Percentiles rank a stretch among this genome's conserved stretches.
Evolutionary conservation across 2,888 invertebrate genomes (phyloP).

Genomic region (Tenodera sinensis): DNA sequence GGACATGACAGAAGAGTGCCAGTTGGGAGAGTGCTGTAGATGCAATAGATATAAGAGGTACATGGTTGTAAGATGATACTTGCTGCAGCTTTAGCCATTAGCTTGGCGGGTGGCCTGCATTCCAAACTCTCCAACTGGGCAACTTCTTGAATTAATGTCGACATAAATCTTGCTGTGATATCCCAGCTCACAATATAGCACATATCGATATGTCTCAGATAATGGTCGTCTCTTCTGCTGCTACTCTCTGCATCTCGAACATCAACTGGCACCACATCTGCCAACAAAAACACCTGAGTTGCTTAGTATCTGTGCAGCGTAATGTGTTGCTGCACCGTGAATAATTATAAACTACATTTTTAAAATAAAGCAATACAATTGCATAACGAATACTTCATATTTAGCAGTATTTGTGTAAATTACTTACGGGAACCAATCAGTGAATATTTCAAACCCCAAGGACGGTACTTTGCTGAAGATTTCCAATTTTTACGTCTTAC

Average conservation of each 20-base stretch:
- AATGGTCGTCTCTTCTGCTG: not conserved
- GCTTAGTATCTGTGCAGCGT: too few species aligned
- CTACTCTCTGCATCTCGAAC: not conserved
- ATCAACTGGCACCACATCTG: not conserved
- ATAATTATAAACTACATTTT: too few species aligned
- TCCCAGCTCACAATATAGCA: not conserved
- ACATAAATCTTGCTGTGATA: not conserved
- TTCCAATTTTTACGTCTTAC: too few species aligned
- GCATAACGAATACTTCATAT: too few species aligned
- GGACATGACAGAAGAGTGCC: not conserved
- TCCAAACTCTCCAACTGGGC: not conserved
- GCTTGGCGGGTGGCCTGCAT: not conserved
- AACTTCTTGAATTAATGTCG: not conserved
- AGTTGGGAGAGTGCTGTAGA: not conserved
- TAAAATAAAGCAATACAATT: too few species aligned
- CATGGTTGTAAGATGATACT: constrained; percentile 9
- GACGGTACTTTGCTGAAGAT: too few species aligned
- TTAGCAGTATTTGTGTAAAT: too few species aligned
- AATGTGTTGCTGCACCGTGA: too few species aligned
- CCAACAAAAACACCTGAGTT: not conserved
- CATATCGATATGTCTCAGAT: not conserved
- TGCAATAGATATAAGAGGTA: not conserved
- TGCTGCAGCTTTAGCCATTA: not conserved
- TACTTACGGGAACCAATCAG: too few species aligned
- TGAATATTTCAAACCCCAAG: too few species aligned